Evolutionary conservation across 2,888 invertebrate genomes (phyloP), one percentile per base, ranked within the genome.

Genomic region (Gari tellinella): DNA sequence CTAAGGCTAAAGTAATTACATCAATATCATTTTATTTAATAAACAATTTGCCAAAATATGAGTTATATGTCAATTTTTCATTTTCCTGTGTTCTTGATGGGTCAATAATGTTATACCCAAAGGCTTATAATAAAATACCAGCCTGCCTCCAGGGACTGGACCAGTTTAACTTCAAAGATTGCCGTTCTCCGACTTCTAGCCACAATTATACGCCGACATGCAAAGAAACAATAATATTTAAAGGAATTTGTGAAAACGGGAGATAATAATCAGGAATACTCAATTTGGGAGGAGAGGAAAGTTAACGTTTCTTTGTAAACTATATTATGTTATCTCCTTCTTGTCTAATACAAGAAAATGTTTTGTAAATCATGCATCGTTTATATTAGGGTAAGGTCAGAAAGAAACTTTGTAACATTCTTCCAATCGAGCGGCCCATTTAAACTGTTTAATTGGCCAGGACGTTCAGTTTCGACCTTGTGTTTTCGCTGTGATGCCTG

Each of bases 171-270:
- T 69, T 69, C 64, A 53, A 65, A 69, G 68, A 69, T 74, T 52
- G 56, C 60, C 41, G 43, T 65, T 45, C 52, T 57, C 68, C 41
- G 38, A 61, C 68, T 38, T 23, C 51, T 56, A 49, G n/a, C 38
- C 17, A 14, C 52, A 62, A 77, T 72, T 68, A 49, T 37, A 12
- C 19, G 37, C 25, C 52, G 53, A 72, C 77, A 77, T 77, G 77
- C 77, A 72, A 77, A 26, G 37, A 57, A 69, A 72, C 69, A 72
- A 77, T 77, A 69, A 68, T 58, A 69, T 72, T 70, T 64, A 62
- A 72, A 65, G 68, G 65, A 72, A 72, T 72, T 72, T 72, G 72
- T 72, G 77, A 77, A 77, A 77, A 69, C 40, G 57, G 61, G 53
- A 69, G 77, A 77, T 77, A 72, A 69, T 43, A 72, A 77, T 77